Evolutionary conservation across 2,797 vertebrate genomes (phyloP).

Genomic region (Sternotherus odoratus): DNA sequence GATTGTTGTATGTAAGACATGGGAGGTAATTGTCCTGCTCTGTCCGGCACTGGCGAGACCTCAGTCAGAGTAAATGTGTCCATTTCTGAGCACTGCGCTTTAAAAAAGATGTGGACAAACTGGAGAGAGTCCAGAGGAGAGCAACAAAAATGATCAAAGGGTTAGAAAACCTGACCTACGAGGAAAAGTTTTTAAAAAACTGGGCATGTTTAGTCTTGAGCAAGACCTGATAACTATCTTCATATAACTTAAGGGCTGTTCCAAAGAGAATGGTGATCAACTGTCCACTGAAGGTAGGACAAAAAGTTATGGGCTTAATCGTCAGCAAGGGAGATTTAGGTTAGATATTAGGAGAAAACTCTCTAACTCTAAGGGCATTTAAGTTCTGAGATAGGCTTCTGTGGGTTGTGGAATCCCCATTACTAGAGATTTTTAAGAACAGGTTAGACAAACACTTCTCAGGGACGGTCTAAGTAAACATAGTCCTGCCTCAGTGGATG

Average conservation of each 20-base stretch:
- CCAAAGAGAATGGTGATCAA: background rate
- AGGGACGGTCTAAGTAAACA: background rate
- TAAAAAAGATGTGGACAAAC: background rate
- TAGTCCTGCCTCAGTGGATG: background rate
- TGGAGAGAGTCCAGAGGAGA: background rate
- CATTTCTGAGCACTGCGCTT: background rate
- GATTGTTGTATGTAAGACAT: no score
- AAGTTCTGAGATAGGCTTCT: no score
- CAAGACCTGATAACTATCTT: background rate
- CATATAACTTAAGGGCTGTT: background rate
- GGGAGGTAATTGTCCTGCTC: no score
- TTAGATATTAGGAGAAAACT: background rate
- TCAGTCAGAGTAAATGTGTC: background rate
- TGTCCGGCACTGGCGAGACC: background rate
- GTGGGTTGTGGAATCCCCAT: background rate
- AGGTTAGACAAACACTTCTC: background rate
- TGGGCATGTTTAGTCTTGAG: background rate
- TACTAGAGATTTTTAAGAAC: background rate
- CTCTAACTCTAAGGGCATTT: background rate
- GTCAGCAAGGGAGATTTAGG: background rate
- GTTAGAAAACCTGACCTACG: background rate
- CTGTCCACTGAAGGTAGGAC: background rate
- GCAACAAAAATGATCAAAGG: background rate
- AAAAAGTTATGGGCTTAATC: background rate
- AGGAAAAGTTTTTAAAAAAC: background rate